Evolutionary conservation across 2,888 invertebrate genomes (phyloP), one percentile per base, ranked within the genome.

Genomic region (Aquatica leii): DNA sequence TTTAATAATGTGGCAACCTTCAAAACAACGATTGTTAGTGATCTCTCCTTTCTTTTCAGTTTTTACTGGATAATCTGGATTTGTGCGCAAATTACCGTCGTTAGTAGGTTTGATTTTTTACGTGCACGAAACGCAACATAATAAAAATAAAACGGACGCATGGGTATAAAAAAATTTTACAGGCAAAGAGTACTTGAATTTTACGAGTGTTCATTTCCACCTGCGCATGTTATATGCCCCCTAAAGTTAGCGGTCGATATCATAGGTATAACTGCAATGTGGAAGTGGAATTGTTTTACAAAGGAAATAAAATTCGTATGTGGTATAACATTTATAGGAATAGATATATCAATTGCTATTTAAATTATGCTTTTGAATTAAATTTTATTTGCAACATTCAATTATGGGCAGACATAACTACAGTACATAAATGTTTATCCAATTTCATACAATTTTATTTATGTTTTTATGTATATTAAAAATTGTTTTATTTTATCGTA

Each of bases 221-320:
- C 68, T 68, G 70, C 70, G 70, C 70, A 70, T 67, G 70, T 70
- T 70, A 65, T 67, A 62, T 68, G 67, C 67, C 62, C 67, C 54
- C 59, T 58, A 62, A 67, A 68, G 65, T 67, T 57, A 52, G 59
- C 68, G 70, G 70, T 70, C 70, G 70, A 70, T 70, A 70, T 56
- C 66, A 70, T 68, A 70, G 70, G 68, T 70, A 64, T 64, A 70
- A 70, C 70, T 63, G 65, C 64, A 65, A 60, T 60, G 49, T 41
- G 57, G 56, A 60, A 46, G 49, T 56, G 55, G 56, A 50, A 60
- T 60, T 65, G 56, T 50, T 60, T 52, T 60, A 59, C 56, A 46
- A 56, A 53, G 40, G 54, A 57, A 51, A 60, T 57, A 65, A 60
- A 60, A 52, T 65, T 53, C 56, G 31, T 54, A 60, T 52, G 43